Evolutionary conservation across 2,797 vertebrate genomes (phyloP).

Genomic region (Rallus crepitans): DNA sequence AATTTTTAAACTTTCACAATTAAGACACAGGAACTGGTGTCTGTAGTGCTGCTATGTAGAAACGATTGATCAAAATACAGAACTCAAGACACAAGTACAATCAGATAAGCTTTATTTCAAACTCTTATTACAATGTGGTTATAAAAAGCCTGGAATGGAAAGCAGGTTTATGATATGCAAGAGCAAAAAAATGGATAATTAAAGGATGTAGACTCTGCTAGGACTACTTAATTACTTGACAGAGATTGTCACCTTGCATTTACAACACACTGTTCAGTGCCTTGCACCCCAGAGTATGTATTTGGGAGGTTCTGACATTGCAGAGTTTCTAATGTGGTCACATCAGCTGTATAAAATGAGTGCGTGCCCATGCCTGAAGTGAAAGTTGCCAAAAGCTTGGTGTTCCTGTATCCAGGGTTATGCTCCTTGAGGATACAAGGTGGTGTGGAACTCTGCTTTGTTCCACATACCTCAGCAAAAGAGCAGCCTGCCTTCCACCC

Average conservation of each 20-base stretch:
- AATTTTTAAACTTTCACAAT: not conserved
- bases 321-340: not conserved
- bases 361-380: not conserved
- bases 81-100: not conserved
- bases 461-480: not conserved
- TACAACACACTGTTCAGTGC: not conserved
- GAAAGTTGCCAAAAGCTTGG: not conserved
- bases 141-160: slow-evolving; percentile 31
- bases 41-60: not conserved
- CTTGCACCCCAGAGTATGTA: not conserved
- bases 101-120: slow-evolving; percentile 72
- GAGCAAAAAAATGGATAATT: slow-evolving; percentile 38
- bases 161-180: slow-evolving; percentile 5
- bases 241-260: not conserved
- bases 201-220: not conserved
- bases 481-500: not conserved
- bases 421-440: not conserved
- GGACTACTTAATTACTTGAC: not conserved
- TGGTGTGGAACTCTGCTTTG: not conserved
- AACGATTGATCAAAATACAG: not conserved
- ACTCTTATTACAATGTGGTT: slow-evolving; percentile 49
- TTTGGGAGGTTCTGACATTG: not conserved
- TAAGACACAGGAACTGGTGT: not conserved
- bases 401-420: not conserved
- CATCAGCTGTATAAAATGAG: not conserved